Conservation (phyloP, 2,113 vertebrate genomes). For the Cyanocitta stelleri region DNA sequence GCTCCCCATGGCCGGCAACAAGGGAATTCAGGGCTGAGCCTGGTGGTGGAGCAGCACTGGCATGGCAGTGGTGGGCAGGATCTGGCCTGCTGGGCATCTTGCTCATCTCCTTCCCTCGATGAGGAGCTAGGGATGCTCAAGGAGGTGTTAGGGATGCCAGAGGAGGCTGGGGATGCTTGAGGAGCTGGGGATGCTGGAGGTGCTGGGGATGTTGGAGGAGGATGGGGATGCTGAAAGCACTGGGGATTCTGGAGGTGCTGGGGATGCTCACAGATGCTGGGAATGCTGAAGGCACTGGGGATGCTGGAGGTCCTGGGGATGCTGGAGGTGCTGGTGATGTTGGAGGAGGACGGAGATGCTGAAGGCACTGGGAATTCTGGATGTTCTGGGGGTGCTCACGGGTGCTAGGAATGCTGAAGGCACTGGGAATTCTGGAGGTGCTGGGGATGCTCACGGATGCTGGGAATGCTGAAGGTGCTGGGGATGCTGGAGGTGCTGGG, state of each 20-base stretch:
- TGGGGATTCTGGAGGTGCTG: not conserved
- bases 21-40: not conserved
- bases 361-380: not conserved
- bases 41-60: not conserved
- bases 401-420: too few species aligned
- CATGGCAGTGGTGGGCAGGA: not conserved
- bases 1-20: accelerated
- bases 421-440: not conserved
- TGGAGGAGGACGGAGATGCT: too few species aligned
- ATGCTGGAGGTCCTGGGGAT: not conserved
- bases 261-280: accelerated
- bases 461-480: too few species aligned
- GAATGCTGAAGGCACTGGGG: accelerated
- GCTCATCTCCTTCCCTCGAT: not conserved
- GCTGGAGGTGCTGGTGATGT: too few species aligned
- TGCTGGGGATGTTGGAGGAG: accelerated
- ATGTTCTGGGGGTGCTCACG: not conserved
- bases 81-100: not conserved
- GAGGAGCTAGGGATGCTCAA: not conserved
- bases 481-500: not conserved
- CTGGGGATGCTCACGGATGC: not conserved
- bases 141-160: not conserved
- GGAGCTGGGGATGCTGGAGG: not conserved
- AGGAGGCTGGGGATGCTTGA: not conserved
- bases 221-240: too few species aligned